phyloP scores from a whole-genome alignment of 2,797 vertebrate genomes.

The Sebastes alutus region DNA sequence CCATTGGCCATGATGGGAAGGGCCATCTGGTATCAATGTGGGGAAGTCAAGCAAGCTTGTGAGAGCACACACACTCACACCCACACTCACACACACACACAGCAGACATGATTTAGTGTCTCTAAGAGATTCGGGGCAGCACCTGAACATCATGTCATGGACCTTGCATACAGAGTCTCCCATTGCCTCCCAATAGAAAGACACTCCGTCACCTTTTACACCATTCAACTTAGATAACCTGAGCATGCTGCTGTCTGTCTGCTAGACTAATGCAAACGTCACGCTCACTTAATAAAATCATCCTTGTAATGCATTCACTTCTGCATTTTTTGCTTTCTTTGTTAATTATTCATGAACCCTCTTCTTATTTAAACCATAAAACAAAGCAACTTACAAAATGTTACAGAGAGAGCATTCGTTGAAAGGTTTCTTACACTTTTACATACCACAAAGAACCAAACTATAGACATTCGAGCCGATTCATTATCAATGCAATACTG shows the following conservation, averaged over 20 bases:
- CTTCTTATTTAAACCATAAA: neutral
- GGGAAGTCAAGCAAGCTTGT: slow-evolving; percentile 77
- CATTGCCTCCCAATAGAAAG: neutral
- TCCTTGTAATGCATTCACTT: neutral
- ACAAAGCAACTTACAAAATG: neutral
- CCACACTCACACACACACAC: slow-evolving; percentile 28
- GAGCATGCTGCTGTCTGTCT: neutral
- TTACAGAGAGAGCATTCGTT: neutral
- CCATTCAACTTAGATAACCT: neutral
- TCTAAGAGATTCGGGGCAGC: slow-evolving; percentile 27
- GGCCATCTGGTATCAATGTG: slow-evolving; percentile 87
- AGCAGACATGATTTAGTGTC: slow-evolving; percentile 27
- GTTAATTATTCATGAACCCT: neutral
- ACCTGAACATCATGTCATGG: slow-evolving; percentile 63
- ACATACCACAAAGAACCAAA: neutral
- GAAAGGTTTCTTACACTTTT: neutral
- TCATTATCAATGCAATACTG: neutral
- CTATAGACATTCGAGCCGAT: neutral
- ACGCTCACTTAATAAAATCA: neutral
- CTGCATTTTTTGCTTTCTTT: neutral
- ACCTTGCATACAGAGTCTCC: slow-evolving; percentile 33
- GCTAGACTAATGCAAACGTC: neutral
- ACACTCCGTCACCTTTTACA: slow-evolving; percentile 2
- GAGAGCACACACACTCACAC: slow-evolving; percentile 48
- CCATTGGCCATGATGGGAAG: slow-evolving; percentile 84